Conservation (phyloP, 2,797 vertebrate species). For the Potorous gilbertii region DNA sequence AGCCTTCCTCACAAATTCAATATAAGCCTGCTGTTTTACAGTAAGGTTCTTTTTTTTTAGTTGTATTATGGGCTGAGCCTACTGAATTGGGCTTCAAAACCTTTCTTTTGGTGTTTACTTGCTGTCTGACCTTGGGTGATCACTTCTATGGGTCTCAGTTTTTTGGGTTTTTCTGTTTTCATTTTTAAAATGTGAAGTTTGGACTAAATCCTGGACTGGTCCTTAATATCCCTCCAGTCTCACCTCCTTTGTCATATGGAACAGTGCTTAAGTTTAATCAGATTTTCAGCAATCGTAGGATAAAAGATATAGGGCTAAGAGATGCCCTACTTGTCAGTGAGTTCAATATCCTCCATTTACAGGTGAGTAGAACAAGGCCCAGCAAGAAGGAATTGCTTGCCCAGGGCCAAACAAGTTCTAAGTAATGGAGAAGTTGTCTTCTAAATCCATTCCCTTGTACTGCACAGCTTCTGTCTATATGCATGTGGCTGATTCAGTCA, state of each 20-base stretch:
- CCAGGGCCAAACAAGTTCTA: background rate
- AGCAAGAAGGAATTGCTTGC: background rate
- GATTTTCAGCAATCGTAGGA: background rate
- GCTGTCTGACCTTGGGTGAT: background rate
- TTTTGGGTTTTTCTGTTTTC: background rate
- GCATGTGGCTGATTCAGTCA: background rate
- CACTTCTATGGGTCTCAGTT: background rate
- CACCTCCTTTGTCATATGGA: background rate
- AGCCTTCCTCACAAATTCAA: background rate
- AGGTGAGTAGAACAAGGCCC: background rate
- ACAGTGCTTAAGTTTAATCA: background rate
- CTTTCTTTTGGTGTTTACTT: background rate
- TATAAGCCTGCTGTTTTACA: background rate
- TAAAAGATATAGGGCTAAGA: background rate
- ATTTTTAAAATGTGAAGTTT: background rate
- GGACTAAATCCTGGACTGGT: background rate
- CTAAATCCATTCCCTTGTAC: background rate
- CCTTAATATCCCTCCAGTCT: background rate
- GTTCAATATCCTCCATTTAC: background rate
- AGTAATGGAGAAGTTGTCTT: background rate
- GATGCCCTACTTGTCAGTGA: background rate
- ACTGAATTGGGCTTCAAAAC: background rate
- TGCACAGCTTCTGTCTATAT: background rate
- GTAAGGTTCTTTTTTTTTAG: background rate
- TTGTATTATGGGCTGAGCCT: slow-evolving; percentile 14